Evolutionary conservation across 2,797 vertebrate genomes (phyloP).

Genomic region (Carcharodon carcharias): DNA sequence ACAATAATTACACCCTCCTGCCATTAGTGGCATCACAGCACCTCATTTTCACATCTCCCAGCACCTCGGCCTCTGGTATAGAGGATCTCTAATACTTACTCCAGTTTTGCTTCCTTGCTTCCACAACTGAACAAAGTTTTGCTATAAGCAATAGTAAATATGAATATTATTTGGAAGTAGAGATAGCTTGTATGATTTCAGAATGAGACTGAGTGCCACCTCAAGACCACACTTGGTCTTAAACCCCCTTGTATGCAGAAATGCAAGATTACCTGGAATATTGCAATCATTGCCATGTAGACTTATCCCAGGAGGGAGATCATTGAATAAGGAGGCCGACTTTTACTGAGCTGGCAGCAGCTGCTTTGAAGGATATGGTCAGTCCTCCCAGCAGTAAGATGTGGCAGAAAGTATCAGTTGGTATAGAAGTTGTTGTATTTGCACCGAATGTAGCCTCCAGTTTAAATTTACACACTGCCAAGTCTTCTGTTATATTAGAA

Average conservation of each 20-base stretch:
- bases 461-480: background rate
- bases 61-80: background rate
- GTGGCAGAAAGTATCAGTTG: background rate
- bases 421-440: background rate
- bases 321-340: background rate
- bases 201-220: background rate
- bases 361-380: background rate
- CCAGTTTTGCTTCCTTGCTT: background rate
- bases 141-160: background rate
- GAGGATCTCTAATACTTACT: background rate
- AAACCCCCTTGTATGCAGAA: no score
- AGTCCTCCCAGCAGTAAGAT: background rate
- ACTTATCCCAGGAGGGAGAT: background rate
- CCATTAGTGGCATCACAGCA: background rate
- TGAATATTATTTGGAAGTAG: background rate
- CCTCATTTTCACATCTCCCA: background rate
- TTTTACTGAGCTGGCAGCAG: background rate
- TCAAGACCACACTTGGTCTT: background rate
- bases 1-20: background rate
- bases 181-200: background rate
- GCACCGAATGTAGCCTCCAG: background rate
- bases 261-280: background rate
- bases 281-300: background rate
- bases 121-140: background rate
- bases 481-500: background rate